Evolutionary conservation across 37 sponge, comb jelly and placozoan species (phyloP).

Genomic region (Mnemiopsis leidyi): DNA sequence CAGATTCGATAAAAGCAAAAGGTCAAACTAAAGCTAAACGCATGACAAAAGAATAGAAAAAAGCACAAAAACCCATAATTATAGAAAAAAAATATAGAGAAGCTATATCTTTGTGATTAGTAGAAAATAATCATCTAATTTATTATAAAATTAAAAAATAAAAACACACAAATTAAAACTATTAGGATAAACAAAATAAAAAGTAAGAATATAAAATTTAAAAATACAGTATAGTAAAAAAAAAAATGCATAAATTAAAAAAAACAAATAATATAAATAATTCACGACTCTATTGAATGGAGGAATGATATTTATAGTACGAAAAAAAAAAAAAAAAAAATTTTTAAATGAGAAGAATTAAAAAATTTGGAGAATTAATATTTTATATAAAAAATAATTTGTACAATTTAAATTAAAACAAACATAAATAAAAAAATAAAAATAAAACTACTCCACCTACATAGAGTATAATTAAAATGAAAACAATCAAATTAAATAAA

Average conservation of each 20-base stretch:
- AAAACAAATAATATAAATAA: background rate
- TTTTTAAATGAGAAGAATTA: background rate
- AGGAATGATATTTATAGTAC: background rate
- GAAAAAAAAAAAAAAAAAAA: background rate
- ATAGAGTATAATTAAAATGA: background rate
- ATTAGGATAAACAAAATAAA: background rate
- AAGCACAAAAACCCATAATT: background rate
- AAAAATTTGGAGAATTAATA: background rate
- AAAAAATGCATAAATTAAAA: background rate
- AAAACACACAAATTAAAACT: background rate
- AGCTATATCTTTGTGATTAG: background rate
- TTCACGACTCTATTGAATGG: background rate
- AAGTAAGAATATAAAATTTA: background rate
- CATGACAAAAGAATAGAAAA: background rate
- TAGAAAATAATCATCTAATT: background rate
- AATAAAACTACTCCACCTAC: background rate
- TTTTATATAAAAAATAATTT: background rate
- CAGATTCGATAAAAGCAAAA: no score
- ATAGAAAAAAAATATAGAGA: background rate
- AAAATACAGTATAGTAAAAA: background rate
- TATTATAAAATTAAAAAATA: background rate
- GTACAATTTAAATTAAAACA: background rate
- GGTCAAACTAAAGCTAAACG: background rate
- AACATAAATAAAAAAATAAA: background rate
- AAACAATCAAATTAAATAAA: background rate